phyloP scores from a whole-genome alignment of 2,888 invertebrate genomes.

The Clepsis dumicolana region DNA sequence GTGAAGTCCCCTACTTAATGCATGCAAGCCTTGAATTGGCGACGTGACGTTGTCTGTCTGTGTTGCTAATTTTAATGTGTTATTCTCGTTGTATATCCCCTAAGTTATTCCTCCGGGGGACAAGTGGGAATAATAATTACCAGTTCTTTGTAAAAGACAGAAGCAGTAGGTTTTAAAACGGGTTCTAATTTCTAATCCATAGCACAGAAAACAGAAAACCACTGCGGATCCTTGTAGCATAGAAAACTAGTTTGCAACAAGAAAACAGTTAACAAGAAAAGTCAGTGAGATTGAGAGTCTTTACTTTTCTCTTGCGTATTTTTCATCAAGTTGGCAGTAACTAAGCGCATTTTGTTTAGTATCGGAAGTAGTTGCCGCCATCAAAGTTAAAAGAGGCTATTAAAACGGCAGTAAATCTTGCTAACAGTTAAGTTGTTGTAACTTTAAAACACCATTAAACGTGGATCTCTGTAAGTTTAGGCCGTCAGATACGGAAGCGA shows the following conservation, averaged over 20 bases:
- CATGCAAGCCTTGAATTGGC: no score
- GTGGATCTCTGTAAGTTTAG: conserved; percentile 43
- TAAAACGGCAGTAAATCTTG: conserved; percentile 64
- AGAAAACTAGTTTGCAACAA: conserved; percentile 40
- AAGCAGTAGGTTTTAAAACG: no score
- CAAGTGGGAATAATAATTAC: no score
- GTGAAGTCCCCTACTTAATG: no score
- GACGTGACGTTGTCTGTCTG: no score
- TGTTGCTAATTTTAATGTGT: no score
- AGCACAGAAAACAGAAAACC: conserved; percentile 25
- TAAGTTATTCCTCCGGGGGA: no score
- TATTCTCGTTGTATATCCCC: no score
- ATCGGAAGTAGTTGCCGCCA: conserved; percentile 61
- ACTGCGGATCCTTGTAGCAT: conserved; percentile 31
- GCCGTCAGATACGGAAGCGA: conserved; percentile 33
- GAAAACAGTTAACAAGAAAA: conserved; percentile 42
- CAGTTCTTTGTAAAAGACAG: no score
- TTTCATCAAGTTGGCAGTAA: conserved; percentile 51
- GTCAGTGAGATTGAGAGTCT: conserved; percentile 43
- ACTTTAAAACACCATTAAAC: conserved; percentile 50
- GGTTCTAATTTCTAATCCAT: conserved; percentile 3
- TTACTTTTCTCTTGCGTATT: conserved; percentile 45
- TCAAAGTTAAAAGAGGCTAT: conserved; percentile 64
- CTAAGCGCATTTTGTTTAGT: conserved; percentile 53
- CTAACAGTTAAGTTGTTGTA: conserved; percentile 57